phyloP scores from a whole-genome alignment of 1,140 invertebrate genomes.

The Drosophila busckii region DNA sequence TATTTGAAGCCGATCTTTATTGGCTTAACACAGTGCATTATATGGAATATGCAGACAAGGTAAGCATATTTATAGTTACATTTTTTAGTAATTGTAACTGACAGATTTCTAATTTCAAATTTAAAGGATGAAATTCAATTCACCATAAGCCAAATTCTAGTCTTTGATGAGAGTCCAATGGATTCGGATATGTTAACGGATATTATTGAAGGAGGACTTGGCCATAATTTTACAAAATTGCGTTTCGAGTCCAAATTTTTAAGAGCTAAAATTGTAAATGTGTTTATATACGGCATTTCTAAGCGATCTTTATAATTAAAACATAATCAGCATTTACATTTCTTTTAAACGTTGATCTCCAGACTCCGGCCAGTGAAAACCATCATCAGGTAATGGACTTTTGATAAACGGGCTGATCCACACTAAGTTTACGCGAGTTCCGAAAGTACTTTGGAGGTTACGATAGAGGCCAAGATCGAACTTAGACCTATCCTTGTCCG shows the following conservation, averaged over 20 bases:
- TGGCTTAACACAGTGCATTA: not conserved
- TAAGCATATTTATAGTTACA: conserved; percentile 4
- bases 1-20: conserved; percentile 35
- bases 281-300: conserved; percentile 41
- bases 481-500: conserved; percentile 36
- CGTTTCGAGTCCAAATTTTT: not conserved
- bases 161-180: conserved; percentile 36
- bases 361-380: conserved; percentile 1
- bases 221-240: conserved; percentile 41
- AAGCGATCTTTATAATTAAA: too few species aligned
- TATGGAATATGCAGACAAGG: conserved; percentile 30
- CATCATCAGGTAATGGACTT: conserved; percentile 2
- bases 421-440: conserved; percentile 86
- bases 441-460: conserved; percentile 86
- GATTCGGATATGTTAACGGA: not conserved
- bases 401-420: conserved; percentile 81
- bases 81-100: not conserved
- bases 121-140: conserved; percentile 14
- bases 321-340: too few species aligned
- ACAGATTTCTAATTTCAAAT: not conserved
- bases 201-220: conserved; percentile 40
- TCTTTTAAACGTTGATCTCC: conserved; percentile 67
- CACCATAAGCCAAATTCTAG: conserved; percentile 42
- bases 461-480: conserved; percentile 86
- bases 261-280: conserved; percentile 14